phyloP scores from a whole-genome alignment of 1,140 invertebrate genomes.

The Dreissena polymorpha region DNA sequence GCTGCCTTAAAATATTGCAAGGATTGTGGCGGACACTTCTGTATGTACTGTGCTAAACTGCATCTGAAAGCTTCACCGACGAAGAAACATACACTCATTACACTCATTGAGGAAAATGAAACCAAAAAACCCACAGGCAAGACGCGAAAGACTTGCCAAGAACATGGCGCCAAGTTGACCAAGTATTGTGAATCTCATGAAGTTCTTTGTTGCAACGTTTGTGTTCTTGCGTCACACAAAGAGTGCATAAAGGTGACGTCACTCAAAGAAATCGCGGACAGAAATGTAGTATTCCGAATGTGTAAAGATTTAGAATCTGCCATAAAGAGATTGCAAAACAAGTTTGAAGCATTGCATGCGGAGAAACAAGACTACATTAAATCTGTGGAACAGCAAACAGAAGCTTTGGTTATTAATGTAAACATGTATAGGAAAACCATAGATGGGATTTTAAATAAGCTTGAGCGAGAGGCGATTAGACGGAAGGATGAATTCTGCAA shows the following conservation, averaged over 20 bases:
- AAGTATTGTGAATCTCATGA: constrained; percentile 35
- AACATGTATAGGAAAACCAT: constrained; percentile 34
- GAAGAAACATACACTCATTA: not conserved
- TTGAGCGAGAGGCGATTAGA: constrained; percentile 12
- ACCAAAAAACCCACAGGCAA: not conserved
- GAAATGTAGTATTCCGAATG: constrained; percentile 12
- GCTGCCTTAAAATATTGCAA: constrained; percentile 34
- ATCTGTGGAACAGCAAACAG: constrained; percentile 28
- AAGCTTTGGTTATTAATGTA: constrained; percentile 10
- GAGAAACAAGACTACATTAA: constrained; percentile 32
- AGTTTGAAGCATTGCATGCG: constrained; percentile 18
- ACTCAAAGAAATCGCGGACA: not conserved
- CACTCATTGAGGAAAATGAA: not conserved
- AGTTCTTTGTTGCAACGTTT: constrained; percentile 33
- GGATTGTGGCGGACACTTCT: constrained; percentile 40
- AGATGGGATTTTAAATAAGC: constrained; percentile 39
- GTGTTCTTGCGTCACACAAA: constrained; percentile 15
- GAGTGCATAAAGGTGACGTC: constrained; percentile 14
- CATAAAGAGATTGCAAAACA: constrained; percentile 30
- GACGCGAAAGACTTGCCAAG: constrained; percentile 16
- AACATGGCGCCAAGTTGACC: constrained; percentile 25
- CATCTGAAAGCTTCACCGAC: constrained; percentile 2
- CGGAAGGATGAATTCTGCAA: constrained; percentile 12
- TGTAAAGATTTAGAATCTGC: constrained; percentile 34
- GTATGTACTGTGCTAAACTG: constrained; percentile 24